These are phyloP conservation scores for Capitulum mitella DNA, from an alignment of 2,888 invertebrate genomes.

Conservation along the genomic window DNA sequence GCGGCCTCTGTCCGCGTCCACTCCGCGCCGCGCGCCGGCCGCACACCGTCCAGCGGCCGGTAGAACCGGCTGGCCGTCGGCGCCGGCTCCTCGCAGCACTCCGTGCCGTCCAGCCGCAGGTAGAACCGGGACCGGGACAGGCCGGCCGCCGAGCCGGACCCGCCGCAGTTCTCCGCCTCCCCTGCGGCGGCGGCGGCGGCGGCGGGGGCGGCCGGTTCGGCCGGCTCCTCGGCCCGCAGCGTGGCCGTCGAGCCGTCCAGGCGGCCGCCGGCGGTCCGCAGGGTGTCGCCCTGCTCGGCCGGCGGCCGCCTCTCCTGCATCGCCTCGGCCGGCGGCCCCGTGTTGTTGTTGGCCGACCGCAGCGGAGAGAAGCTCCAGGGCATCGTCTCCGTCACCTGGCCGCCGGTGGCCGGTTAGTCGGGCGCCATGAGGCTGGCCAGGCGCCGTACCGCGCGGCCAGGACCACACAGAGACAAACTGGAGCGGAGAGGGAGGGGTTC, in stretches of 20 bases:
- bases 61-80: not conserved
- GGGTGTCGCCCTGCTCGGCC: not conserved
- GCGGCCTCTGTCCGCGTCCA: not conserved
- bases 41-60: not conserved
- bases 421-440: too few relatives aligned
- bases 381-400: constrained; percentile 11
- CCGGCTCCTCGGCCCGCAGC: not conserved
- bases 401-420: too few relatives aligned
- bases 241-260: not conserved
- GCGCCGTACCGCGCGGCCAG: too few relatives aligned
- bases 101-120: not conserved
- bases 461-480: too few relatives aligned
- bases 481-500: too few relatives aligned
- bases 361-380: not conserved
- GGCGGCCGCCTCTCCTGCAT: not conserved
- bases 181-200: not conserved
- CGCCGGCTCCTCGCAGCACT: not conserved
- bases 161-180: not conserved
- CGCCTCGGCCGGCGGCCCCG: not conserved
- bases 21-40: not conserved
- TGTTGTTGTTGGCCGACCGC: not conserved
- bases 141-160: not conserved
- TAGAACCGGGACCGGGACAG: not conserved
- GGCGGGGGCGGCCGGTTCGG: not conserved
- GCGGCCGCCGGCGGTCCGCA: not conserved